A percentile compares a stretch with the other conserved stretches of the same genome.
Conservation (phyloP, 2,797 vertebrate genomes). For the Manis crassicaudata region DNA sequence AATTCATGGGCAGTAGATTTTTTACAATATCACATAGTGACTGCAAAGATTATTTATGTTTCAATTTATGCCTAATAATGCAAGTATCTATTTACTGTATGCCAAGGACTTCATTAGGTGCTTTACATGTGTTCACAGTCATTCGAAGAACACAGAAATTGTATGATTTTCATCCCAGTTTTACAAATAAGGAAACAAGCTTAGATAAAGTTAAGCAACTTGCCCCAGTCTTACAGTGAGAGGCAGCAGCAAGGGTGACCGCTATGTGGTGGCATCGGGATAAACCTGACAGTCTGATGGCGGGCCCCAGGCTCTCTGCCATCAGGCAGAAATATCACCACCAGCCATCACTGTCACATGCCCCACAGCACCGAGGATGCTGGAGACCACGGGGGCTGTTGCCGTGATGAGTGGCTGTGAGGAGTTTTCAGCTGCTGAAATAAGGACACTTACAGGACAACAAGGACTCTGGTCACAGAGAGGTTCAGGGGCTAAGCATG, state of each 20-base stretch:
- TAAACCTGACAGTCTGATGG: neutral
- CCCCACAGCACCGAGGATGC: neutral
- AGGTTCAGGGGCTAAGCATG: neutral
- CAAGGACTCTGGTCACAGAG: neutral
- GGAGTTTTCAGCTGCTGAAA: neutral
- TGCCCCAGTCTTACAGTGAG: neutral
- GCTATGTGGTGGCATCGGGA: no score
- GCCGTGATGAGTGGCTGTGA: neutral
- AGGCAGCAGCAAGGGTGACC: neutral
- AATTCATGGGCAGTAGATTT: neutral
- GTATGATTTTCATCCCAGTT: neutral
- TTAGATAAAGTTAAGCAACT: neutral
- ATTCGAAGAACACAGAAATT: neutral
- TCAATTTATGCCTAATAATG: neutral
- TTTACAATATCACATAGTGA: neutral
- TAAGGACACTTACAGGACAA: neutral
- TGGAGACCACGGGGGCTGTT: rapidly evolving
- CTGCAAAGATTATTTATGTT: neutral
- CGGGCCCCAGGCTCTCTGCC: neutral
- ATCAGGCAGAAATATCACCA: rapidly evolving
- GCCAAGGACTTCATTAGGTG: neutral
- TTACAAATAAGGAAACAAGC: neutral
- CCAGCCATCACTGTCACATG: rapidly evolving
- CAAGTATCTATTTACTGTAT: neutral
- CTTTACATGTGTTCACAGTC: neutral